phyloP scores from a whole-genome alignment of 2,888 invertebrate species.

The Deroplatys truncata region DNA sequence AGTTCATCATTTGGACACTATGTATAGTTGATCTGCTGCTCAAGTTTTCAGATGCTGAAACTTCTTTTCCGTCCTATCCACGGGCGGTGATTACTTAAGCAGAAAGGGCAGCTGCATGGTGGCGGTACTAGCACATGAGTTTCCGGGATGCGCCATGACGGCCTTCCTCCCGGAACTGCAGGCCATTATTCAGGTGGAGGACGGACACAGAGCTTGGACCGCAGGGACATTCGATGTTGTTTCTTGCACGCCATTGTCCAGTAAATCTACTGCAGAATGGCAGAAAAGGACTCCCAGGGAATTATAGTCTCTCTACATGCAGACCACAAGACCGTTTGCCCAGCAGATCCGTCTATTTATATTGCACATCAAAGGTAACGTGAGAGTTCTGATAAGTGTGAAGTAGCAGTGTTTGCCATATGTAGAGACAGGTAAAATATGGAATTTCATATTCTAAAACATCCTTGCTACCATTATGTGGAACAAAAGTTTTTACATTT shows the following conservation, averaged over 20 bases:
- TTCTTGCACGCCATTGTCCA: constrained; percentile 9
- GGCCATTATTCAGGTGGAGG: not conserved
- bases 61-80: too few relatives aligned
- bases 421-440: too few relatives aligned
- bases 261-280: not conserved
- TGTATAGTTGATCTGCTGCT: too few relatives aligned
- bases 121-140: not conserved
- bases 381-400: too few relatives aligned
- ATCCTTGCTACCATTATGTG: too few relatives aligned
- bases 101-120: not conserved
- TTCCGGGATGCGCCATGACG: not conserved
- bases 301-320: not conserved
- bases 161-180: not conserved
- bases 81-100: not conserved
- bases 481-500: too few relatives aligned
- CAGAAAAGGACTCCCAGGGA: not conserved
- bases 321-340: not conserved
- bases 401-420: too few relatives aligned
- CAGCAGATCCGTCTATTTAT: not conserved
- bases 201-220: not conserved
- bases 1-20: too few relatives aligned
- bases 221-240: not conserved
- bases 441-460: too few relatives aligned
- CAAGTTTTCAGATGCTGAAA: not conserved
- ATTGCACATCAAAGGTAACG: too few relatives aligned